phyloP scores from a whole-genome alignment of 2,113 vertebrate species.

The Hippocampus barbouri region DNA sequence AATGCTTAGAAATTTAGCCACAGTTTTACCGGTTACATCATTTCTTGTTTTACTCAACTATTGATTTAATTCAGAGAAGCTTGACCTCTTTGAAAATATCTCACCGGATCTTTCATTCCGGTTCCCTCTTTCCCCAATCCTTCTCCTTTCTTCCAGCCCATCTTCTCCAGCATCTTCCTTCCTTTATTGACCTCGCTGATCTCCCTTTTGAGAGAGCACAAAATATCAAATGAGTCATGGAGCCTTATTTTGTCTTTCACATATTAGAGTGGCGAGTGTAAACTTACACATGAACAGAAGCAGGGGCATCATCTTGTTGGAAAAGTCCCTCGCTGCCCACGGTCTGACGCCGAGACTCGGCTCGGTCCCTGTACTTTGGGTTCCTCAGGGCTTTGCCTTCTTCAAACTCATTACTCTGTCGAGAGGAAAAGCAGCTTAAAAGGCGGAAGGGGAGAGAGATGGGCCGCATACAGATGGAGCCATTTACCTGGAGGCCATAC shows the following conservation, averaged over 20 bases:
- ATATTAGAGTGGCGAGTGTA: too few relatives aligned
- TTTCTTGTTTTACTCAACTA: too few relatives aligned
- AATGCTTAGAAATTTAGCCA: too few relatives aligned
- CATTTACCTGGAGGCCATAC: constrained; percentile 89
- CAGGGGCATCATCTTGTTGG: constrained; percentile 85
- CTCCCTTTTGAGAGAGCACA: constrained; percentile 76
- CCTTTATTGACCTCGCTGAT: constrained; percentile 93
- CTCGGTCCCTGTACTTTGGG: constrained; percentile 89
- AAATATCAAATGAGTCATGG: not conserved
- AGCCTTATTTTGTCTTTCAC: not conserved
- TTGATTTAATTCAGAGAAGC: too few relatives aligned
- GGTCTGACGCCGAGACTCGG: constrained; percentile 83
- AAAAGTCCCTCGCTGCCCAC: constrained; percentile 91
- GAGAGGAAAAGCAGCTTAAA: constrained; percentile 18
- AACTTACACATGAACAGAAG: constrained; percentile 85
- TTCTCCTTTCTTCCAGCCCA: constrained; percentile 98
- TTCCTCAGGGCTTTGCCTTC: constrained; percentile 81
- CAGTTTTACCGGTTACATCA: too few relatives aligned
- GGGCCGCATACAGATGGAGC: not conserved
- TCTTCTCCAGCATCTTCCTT: constrained; percentile 93
- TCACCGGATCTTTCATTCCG: constrained; percentile 89
- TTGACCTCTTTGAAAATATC: constrained; percentile 18
- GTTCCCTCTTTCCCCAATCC: constrained; percentile 89
- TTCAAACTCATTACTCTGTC: constrained; percentile 86
- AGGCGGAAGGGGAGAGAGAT: not conserved